A percentile compares a stretch with the other conserved stretches of the same genome.
These are phyloP conservation scores for Phalacrocorax carbo DNA, from an alignment of 2,113 vertebrate species.

Conservation along the genomic window DNA sequence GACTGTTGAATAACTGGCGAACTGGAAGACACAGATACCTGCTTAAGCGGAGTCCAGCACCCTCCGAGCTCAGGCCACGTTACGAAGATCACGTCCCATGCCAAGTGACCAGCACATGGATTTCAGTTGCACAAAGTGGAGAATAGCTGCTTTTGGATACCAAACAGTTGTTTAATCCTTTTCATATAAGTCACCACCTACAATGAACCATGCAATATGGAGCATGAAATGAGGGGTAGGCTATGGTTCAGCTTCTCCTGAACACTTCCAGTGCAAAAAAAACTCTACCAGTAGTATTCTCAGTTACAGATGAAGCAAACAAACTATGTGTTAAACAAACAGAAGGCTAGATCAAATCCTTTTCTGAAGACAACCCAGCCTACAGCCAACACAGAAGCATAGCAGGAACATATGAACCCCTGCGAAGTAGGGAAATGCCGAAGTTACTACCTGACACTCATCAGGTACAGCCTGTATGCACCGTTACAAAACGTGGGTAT, in stretches of 20 bases:
- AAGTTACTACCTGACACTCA: not conserved
- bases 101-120: not conserved
- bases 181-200: not conserved
- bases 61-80: not conserved
- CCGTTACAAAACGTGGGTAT: not conserved
- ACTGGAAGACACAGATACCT: not conserved
- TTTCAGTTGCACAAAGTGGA: not conserved
- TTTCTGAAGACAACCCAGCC: not conserved
- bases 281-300: not conserved
- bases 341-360: not conserved
- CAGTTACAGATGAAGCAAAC: not conserved
- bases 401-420: not conserved
- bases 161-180: not conserved
- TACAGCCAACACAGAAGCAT: not conserved
- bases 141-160: not conserved
- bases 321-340: not conserved
- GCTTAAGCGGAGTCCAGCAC: not conserved
- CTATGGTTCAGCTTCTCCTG: not conserved
- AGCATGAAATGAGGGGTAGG: not conserved
- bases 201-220: not conserved
- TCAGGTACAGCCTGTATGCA: not conserved
- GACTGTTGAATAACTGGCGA: not conserved
- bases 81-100: not conserved
- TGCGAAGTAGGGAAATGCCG: not conserved
- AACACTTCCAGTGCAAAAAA: not conserved